A percentile compares a stretch with the other conserved stretches of the same genome.
These are phyloP conservation scores for Plagiodera versicolora DNA, from an alignment of 2,888 invertebrate species.

Conservation along the genomic window DNA sequence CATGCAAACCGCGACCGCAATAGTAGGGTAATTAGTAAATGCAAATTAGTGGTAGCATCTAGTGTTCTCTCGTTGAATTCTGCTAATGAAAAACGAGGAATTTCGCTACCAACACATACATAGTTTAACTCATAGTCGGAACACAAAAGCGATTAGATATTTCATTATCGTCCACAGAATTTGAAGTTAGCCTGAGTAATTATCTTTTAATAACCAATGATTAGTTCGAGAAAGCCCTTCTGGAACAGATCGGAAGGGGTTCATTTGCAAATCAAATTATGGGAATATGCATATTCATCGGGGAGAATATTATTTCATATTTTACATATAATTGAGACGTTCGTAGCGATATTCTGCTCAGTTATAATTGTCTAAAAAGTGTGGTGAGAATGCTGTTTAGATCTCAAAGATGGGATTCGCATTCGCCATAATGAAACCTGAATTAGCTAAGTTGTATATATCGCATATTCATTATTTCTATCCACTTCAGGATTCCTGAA, in stretches of 20 bases:
- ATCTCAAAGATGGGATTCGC: no score
- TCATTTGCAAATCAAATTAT: background rate
- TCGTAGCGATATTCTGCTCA: background rate
- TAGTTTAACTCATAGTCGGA: slow-evolving; percentile 13
- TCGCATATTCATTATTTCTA: no score
- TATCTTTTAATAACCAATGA: slow-evolving; percentile 49
- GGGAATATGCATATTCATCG: background rate
- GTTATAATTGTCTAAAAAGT: no score
- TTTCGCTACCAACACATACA: slow-evolving; percentile 16
- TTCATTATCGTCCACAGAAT: slow-evolving; percentile 27
- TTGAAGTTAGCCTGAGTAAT: slow-evolving; percentile 35
- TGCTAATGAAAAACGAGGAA: slow-evolving; percentile 17
- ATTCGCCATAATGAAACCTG: no score
- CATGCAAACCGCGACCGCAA: slow-evolving; percentile 3
- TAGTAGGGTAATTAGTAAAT: slow-evolving; percentile 19
- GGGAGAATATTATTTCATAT: background rate
- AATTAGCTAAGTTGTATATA: no score
- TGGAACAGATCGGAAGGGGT: background rate
- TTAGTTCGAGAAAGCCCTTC: slow-evolving; percentile 13
- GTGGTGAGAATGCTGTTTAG: no score
- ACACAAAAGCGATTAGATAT: slow-evolving; percentile 24
- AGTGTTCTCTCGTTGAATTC: slow-evolving; percentile 15
- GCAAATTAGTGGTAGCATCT: slow-evolving; percentile 19
- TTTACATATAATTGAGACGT: background rate
- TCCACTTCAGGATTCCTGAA: no score